Percentiles rank a stretch among this genome's conserved stretches.
These are phyloP conservation scores for Zeus faber DNA, from an alignment of 2,113 vertebrate species.

Conservation along the genomic window DNA sequence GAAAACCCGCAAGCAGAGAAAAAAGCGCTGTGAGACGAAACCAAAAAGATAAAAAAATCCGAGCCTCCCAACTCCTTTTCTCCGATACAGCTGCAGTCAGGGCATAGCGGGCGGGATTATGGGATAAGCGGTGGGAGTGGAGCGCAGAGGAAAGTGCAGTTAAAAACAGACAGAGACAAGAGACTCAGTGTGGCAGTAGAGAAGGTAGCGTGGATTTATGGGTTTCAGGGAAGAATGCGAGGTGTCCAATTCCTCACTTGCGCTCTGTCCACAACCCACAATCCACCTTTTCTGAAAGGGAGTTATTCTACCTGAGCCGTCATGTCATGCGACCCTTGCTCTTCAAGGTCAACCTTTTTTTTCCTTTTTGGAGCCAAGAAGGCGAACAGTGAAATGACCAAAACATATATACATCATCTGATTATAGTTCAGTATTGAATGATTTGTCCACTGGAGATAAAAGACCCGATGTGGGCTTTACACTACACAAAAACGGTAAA, in stretches of 20 bases:
- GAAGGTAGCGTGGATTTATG: slow-evolving; percentile 55
- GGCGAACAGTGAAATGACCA: not conserved
- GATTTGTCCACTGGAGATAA: too few relatives aligned
- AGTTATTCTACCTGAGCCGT: slow-evolving; percentile 23
- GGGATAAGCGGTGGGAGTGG: slow-evolving; percentile 38
- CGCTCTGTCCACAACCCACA: slow-evolving; percentile 44
- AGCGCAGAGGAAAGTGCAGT: slow-evolving; percentile 42
- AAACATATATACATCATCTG: not conserved
- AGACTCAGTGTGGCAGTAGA: slow-evolving; percentile 38
- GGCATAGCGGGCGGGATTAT: slow-evolving; percentile 41
- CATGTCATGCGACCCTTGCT: slow-evolving; percentile 13
- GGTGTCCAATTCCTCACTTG: slow-evolving; percentile 63
- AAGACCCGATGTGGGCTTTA: too few relatives aligned
- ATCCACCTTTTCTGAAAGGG: slow-evolving; percentile 21
- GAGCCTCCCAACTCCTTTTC: slow-evolving; percentile 26
- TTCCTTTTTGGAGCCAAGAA: not conserved
- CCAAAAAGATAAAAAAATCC: not conserved
- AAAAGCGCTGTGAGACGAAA: not conserved
- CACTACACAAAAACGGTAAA: too few relatives aligned
- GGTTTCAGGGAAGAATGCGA: slow-evolving; percentile 50
- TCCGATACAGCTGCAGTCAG: slow-evolving; percentile 31
- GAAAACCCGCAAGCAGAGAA: too few relatives aligned
- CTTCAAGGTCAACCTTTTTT: slow-evolving; percentile 8
- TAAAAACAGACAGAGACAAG: slow-evolving; percentile 47
- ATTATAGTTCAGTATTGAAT: too few relatives aligned